These are phyloP conservation scores for Vultur gryphus DNA, from an alignment of 2,797 vertebrate species.

Conservation along the genomic window DNA sequence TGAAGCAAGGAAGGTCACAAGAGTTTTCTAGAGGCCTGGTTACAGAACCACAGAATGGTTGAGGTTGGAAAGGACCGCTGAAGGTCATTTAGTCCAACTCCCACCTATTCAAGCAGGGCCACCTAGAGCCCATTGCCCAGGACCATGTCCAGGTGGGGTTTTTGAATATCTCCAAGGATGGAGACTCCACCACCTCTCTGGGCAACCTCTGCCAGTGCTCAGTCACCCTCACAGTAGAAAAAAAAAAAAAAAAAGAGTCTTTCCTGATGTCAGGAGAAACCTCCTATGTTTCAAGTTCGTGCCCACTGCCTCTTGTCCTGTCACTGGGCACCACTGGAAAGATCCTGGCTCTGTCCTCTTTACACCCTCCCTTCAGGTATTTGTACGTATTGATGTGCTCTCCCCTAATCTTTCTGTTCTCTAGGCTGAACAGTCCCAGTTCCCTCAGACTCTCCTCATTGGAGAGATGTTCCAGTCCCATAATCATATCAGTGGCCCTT, in stretches of 20 bases:
- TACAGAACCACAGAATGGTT: background rate
- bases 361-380: background rate
- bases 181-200: background rate
- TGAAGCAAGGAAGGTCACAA: background rate
- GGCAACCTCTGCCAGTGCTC: background rate
- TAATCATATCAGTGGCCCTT: background rate
- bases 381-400: background rate
- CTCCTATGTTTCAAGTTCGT: background rate
- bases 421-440: background rate
- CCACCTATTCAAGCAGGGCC: background rate
- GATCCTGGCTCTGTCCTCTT: background rate
- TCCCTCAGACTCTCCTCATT: background rate
- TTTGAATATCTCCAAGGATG: background rate
- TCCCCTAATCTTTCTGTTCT: background rate
- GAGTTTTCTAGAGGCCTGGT: background rate
- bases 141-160: fast-evolving
- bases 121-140: background rate
- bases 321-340: background rate
- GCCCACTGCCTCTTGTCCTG: background rate
- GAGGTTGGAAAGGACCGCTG: background rate
- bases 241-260: background rate
- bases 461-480: background rate
- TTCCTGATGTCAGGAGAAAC: background rate
- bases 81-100: background rate
- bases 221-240: background rate